phyloP scores from a whole-genome alignment of 2,113 vertebrate genomes.

The Leptosomus discolor region DNA sequence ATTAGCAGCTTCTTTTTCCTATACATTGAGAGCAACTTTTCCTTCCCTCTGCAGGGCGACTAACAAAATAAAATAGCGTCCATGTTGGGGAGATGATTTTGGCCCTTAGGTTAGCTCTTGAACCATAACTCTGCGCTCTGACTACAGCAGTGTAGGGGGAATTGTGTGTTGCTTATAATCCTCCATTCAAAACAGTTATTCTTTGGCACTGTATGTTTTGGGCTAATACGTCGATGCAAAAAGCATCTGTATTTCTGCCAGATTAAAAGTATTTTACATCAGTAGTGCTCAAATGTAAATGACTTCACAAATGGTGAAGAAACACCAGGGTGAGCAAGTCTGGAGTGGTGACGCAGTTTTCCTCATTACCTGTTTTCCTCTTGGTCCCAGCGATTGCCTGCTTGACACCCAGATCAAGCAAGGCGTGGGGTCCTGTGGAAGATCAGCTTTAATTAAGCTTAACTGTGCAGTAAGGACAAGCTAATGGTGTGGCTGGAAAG shows the following conservation, averaged over 20 bases:
- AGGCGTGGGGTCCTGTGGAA: background rate
- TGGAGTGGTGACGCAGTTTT: background rate
- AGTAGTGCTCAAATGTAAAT: background rate
- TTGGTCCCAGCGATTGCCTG: background rate
- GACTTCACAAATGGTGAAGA: background rate
- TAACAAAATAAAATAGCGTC: background rate
- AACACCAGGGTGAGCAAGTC: background rate
- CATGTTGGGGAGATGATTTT: background rate
- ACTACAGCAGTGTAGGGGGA: too few species aligned
- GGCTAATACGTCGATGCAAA: rapidly evolving
- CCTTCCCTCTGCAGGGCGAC: background rate
- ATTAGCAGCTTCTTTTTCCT: background rate
- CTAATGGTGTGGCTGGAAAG: background rate
- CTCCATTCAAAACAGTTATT: background rate
- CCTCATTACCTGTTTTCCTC: background rate
- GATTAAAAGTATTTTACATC: background rate
- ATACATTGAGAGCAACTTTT: background rate
- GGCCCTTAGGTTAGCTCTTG: background rate
- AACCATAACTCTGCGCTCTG: background rate
- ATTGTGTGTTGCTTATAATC: background rate
- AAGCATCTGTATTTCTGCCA: background rate
- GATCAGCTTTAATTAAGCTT: background rate
- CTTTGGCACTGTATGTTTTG: background rate
- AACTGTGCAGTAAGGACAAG: background rate
- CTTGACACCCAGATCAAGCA: rapidly evolving